Evolutionary conservation across 2,113 vertebrate genomes (phyloP), one percentile per base, ranked within the genome.

Genomic region (Hypocryptadius cinnamomeus): DNA sequence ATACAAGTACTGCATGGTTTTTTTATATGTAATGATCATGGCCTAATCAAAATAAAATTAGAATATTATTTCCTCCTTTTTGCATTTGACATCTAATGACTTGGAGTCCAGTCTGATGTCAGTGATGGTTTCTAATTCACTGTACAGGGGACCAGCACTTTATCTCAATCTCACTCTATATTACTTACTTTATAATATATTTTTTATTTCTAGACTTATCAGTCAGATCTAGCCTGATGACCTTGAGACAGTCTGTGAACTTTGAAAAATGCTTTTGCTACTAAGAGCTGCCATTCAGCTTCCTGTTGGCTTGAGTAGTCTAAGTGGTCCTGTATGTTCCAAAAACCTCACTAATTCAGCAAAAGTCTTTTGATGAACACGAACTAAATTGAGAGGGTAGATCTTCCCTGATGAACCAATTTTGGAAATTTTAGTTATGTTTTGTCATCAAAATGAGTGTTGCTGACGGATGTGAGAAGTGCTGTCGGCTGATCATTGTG

Each of bases 371-470:
- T 87, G 68, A 91, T 66, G 63, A 95, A 60, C 71, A 87, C n/a
- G 59, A 77, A 56, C 81, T 92, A 85, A 90, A 94, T 30, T 45
- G 47, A 64, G 89, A 85, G 59, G 50, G 54, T 53, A 82, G 85
- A 90, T 74, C 91, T 87, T 91, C 87, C 90, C 51, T 66, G 84
- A 89, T 89, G 78, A 96, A 93, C 54, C 74, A 48, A 74, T 92
- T 94, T 85, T 82, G 82, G 87, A 92, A 91, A 90, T 88, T 91
- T 91, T 83, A 82, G 94, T 91, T 94, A 73, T 73, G 85, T 91
- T 95, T 94, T 96, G 85, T 94, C 91, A 95, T 96, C 93, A 95
- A 88, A 96, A 94, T 71, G 79, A 92, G 35, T 11, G 7, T 14
- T 92, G 89, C 87, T 91, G 87, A 95, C 22, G 13, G 94, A 93